phyloP scores from a whole-genome alignment of 2,797 vertebrate species.

The Leptodactylus fallax region DNA sequence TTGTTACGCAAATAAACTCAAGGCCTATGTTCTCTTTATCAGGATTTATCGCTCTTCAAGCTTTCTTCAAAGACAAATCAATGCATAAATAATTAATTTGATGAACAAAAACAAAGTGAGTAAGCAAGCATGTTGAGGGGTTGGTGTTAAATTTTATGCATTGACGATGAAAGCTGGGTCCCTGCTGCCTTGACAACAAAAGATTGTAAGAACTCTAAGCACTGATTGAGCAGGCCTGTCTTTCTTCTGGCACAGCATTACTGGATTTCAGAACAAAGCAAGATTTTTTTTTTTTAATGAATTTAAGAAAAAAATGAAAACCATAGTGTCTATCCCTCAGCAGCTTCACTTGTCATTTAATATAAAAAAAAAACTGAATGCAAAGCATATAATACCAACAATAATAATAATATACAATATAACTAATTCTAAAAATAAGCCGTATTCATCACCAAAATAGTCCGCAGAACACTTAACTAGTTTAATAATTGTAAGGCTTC shows the following conservation, averaged over 20 bases:
- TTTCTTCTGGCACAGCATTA: conserved; percentile 55
- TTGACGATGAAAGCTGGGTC: conserved; percentile 61
- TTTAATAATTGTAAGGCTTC: too few species aligned
- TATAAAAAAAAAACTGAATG: conserved; percentile 23
- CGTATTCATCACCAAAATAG: not conserved
- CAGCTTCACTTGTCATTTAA: conserved; percentile 16
- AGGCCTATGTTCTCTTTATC: conserved; percentile 52
- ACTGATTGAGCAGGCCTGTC: conserved; percentile 46
- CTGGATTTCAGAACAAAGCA: conserved; percentile 61
- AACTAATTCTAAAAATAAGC: not conserved
- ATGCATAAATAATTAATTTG: conserved; percentile 64
- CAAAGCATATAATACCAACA: not conserved
- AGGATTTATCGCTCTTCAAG: conserved; percentile 50
- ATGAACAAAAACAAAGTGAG: conserved; percentile 63
- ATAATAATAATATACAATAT: not conserved
- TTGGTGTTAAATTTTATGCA: conserved; percentile 61
- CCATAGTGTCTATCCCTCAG: conserved; percentile 9
- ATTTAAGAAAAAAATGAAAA: conserved; percentile 38
- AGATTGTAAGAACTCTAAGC: conserved; percentile 59
- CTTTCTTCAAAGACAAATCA: conserved; percentile 60
- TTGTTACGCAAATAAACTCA: conserved; percentile 48
- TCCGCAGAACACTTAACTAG: not conserved
- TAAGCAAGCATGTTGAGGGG: conserved; percentile 63
- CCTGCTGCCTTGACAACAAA: conserved; percentile 62
- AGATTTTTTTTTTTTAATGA: conserved; percentile 49